Evolutionary conservation across 2,797 vertebrate genomes (phyloP).

Genomic region (Sebastes minor): DNA sequence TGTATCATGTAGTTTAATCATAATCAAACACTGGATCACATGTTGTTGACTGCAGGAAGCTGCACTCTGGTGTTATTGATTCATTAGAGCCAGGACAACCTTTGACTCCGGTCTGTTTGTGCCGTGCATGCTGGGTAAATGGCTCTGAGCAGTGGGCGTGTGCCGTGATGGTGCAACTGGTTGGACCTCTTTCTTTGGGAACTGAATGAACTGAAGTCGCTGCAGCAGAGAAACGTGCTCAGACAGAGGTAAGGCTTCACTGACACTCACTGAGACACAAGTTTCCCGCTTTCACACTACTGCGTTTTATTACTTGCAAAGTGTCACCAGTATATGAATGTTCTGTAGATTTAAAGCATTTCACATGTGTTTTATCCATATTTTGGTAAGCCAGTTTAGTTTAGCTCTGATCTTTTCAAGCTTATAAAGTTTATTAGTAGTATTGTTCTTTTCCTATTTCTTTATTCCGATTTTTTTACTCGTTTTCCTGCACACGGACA

Average conservation of each 20-base stretch:
- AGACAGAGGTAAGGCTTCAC: constrained; percentile 41
- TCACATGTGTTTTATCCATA: no score
- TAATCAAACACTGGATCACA: background rate
- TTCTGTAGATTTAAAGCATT: background rate
- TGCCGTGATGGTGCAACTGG: background rate
- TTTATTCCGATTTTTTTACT: background rate
- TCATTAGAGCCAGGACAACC: constrained; percentile 41
- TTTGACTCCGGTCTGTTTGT: constrained; percentile 55
- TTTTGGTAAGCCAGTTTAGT: no score
- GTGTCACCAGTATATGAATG: no score
- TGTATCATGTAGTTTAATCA: background rate
- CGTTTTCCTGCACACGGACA: background rate
- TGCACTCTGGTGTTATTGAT: constrained; percentile 36
- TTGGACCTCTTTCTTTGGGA: constrained; percentile 13
- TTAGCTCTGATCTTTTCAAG: background rate
- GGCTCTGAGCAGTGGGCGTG: background rate
- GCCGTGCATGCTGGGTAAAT: constrained; percentile 43
- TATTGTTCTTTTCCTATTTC: background rate
- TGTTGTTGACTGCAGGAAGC: constrained; percentile 39
- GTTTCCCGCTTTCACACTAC: background rate
- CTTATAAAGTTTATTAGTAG: background rate
- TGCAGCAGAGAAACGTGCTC: background rate
- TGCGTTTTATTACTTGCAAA: no score
- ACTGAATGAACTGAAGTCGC: fast-evolving
- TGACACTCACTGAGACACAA: fast-evolving